Base-by-base conservation (phyloP, 2,888 invertebrate species). In the Coenonympha glycerion region DNA sequence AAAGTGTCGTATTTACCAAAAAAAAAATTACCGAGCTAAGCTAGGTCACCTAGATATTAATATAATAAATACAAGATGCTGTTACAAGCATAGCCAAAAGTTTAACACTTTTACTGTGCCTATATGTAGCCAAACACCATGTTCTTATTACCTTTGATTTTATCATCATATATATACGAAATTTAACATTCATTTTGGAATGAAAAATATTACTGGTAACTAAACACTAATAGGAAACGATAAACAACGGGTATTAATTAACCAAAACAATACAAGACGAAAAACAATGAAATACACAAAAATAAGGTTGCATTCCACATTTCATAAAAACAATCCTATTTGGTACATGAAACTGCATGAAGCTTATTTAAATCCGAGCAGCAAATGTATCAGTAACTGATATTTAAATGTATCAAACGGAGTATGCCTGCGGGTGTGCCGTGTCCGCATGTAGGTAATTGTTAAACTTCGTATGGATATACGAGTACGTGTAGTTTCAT, bases 401-500 rank as follows among this genome's bases (percentile, higher is more conserved):
- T 30, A 30, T 42, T 31, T 21, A 42, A 31, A 39, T 47, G 19
- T 47, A 47, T 24, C 15, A 19, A 47, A 37, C 21, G 9, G 21
- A 15, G 34, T 11, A 34, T 19, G 40, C 41, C 28, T 34, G 44
- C 45, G 41, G 47, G 37, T 21, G 24, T 37, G 15, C 36, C 18
- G 49, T 44, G 28, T 47, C 49, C 49, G 45, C 6, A 41, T 44
- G 31, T n/a, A n/a, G n/a, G n/a, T 54, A 51, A 55, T 53, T 55
- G 41, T 51, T 53, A 50, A 58, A 52, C 51, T 46, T 54, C 48
- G 44, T 44, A n/a, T n/a, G n/a, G n/a, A n/a, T n/a, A n/a, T n/a
- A n/a, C n/a, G n/a, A 45, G 40, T 33, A 53, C 53, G 52, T 46
- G 37, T n/a, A n/a, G 45, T 56, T 58, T 44, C 48, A 52, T 50